Base-by-base conservation (phyloP, 2,113 vertebrate genomes). In the Romanogobio albipinnatus region DNA sequence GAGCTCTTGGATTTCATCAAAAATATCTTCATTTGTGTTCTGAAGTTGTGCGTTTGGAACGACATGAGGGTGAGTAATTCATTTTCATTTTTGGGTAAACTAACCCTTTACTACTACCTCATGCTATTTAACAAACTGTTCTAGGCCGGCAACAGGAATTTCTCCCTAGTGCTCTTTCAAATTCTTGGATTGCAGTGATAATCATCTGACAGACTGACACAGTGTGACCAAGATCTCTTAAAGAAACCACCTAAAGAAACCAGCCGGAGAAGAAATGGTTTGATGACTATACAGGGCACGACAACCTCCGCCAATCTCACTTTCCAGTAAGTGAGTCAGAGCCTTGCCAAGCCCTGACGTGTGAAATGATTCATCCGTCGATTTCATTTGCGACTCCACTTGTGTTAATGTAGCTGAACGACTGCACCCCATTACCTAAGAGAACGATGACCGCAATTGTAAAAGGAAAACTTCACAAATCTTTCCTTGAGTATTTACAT, bases 371-470 rank as follows among this genome's bases (percentile, higher is more conserved):
- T 84, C 82, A 75, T 47, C 24, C 56, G 9, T 45, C 39, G 29
- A 70, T 79, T 78, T 71, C 66, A 79, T 79, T 78, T 77, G 33
- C 19, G 26, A 39, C 9, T 84, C 43, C 29, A 24, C 82, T 77
- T 68, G 17, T 76, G 61, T 26, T 45, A 68, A 56, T 66, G 58
- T 51, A 66, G 26, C 33, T 84, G 73, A 64, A 70, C 76, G 9
- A 36, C 59, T 74, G 36, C 71, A 24, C 19, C 71, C 14, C 33
- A 43, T 73, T 45, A 15, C n/a, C 29, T 19, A 14, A 11, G 43
- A 49, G 71, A 74, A 9, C 1, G 6, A 24, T 47, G 43, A 6
- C 11, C 11, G 11, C 11, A 26, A 14, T 15, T 26, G 71, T 74
- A 74, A 74, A 74, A 74, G 45, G n/a, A 74, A 74, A 49, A 74